These are phyloP conservation scores for Eubasilissa splendida DNA, from an alignment of 2,888 invertebrate species.

Conservation along the genomic window DNA sequence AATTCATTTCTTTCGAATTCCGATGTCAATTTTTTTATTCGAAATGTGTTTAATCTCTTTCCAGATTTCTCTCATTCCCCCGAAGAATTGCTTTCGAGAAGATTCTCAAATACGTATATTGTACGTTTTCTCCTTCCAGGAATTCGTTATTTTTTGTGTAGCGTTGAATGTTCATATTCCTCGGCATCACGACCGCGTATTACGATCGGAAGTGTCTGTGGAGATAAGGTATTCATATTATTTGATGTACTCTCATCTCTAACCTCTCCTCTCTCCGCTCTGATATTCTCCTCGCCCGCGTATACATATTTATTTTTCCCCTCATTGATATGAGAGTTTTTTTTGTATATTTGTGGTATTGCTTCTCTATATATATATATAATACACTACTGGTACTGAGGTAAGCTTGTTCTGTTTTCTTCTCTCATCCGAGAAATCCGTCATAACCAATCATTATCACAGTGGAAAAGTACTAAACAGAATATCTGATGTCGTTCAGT, in stretches of 20 bases:
- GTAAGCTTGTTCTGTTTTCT: background rate
- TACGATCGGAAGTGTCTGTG: conserved; percentile 5
- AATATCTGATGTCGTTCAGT: background rate
- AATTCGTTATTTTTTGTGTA: conserved; percentile 3
- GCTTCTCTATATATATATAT: background rate
- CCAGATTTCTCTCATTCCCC: too few relatives aligned
- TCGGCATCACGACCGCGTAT: background rate
- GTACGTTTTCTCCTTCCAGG: background rate
- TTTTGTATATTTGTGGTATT: conserved; percentile 13
- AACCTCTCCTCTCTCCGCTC: background rate
- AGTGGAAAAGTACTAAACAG: background rate
- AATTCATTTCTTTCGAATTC: too few relatives aligned
- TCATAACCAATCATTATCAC: conserved; percentile 44
- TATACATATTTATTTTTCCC: conserved; percentile 6
- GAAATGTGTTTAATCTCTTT: too few relatives aligned
- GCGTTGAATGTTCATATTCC: background rate
- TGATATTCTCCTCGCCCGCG: background rate
- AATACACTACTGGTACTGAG: background rate
- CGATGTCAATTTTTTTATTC: too few relatives aligned
- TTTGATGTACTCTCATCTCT: background rate
- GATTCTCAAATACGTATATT: too few relatives aligned
- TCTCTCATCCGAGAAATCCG: conserved; percentile 34
- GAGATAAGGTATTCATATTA: conserved; percentile 21
- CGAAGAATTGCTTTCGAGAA: too few relatives aligned
- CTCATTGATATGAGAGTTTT: conserved; percentile 15